Percentiles rank a stretch among this genome's conserved stretches.
Conservation (phyloP, 2,113 vertebrate species). For the Leiothrix lutea region DNA sequence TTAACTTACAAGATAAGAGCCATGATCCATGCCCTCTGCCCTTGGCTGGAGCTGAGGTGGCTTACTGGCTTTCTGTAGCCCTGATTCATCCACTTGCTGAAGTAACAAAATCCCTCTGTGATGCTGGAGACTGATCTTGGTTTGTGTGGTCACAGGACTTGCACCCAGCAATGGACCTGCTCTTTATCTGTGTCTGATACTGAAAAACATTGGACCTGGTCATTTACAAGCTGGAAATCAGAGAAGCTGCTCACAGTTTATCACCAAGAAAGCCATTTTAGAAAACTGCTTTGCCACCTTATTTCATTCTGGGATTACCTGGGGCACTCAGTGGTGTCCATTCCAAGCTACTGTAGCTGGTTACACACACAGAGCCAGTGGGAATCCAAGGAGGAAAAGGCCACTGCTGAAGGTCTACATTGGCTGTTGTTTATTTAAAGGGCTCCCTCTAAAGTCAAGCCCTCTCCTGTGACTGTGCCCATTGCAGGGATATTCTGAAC, state of each 20-base stretch:
- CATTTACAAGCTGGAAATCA: not conserved
- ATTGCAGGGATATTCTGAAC: not conserved
- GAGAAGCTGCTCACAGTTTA: not conserved
- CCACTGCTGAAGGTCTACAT: fast-evolving
- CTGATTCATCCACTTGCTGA: not conserved
- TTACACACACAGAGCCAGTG: not conserved
- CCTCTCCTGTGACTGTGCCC: not conserved
- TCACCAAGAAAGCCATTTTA: not conserved
- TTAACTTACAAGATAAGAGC: not conserved
- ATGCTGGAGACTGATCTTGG: not conserved
- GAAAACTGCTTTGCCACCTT: not conserved
- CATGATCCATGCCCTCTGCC: not conserved
- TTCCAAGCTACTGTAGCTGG: not conserved
- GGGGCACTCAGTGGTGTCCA: not conserved
- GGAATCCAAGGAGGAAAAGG: not conserved
- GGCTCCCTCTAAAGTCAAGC: not conserved
- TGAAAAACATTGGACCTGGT: fast-evolving
- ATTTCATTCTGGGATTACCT: not conserved
- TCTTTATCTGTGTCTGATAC: not conserved
- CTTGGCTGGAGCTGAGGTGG: not conserved
- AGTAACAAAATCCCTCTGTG: not conserved
- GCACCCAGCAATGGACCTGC: not conserved
- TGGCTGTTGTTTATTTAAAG: not conserved
- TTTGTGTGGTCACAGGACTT: not conserved
- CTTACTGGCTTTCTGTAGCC: not conserved